phyloP scores from a whole-genome alignment of 2,888 invertebrate species.

The Lepidocyrtinus sp. region DNA sequence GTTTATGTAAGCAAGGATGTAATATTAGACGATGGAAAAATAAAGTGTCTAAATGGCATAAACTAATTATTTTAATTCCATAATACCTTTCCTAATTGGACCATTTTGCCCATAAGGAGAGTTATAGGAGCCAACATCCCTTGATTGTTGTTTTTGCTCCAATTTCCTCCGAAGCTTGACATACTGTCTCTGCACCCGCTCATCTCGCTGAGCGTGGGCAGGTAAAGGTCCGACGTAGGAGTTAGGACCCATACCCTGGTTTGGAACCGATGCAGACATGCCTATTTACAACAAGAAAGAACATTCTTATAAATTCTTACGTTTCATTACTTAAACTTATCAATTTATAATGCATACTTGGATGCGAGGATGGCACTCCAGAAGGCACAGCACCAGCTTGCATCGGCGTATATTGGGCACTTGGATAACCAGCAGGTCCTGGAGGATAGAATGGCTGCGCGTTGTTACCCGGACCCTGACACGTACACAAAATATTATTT shows the following conservation, averaged over 20 bases:
- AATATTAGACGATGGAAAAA: neutral
- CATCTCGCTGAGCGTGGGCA: conserved; percentile 78
- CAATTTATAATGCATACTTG: too few species aligned
- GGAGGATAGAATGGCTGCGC: conserved; percentile 68
- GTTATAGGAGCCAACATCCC: conserved; percentile 48
- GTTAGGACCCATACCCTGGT: conserved; percentile 54
- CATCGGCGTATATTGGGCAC: conserved; percentile 65
- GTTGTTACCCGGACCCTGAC: conserved; percentile 68
- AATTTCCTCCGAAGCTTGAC: conserved; percentile 84
- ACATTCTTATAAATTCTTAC: neutral
- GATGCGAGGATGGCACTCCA: conserved; percentile 66
- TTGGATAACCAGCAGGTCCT: conserved; percentile 66
- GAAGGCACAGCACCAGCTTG: conserved; percentile 66
- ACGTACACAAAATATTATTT: too few species aligned
- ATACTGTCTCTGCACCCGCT: conserved; percentile 84
- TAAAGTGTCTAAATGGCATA: neutral
- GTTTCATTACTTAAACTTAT: neutral
- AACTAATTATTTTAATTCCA: neutral
- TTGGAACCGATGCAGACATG: conserved; percentile 42
- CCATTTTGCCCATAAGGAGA: conserved; percentile 65
- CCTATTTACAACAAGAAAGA: conserved; percentile 18
- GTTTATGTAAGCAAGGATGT: too few species aligned
- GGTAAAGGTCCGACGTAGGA: conserved; percentile 62
- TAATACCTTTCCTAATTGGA: conserved; percentile 76
- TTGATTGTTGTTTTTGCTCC: conserved; percentile 77